Evolutionary conservation across 2,888 invertebrate genomes (phyloP).

Genomic region (Drosophila neonasuta): DNA sequence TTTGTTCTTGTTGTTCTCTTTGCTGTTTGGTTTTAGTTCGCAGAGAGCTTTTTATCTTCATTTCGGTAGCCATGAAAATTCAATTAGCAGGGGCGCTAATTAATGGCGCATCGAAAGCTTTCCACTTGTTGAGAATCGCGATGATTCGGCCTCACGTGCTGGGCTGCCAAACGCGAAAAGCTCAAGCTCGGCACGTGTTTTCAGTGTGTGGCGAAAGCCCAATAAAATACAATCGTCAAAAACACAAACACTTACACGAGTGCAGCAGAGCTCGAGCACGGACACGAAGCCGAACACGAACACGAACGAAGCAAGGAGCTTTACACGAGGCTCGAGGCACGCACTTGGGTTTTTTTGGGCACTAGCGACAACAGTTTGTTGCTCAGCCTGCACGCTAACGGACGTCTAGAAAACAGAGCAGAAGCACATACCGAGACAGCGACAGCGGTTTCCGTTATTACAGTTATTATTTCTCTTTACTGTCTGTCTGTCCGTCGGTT

Average conservation of each 20-base stretch:
- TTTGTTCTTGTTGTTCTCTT: neutral
- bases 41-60: constrained; percentile 32
- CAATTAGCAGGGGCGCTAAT: constrained; percentile 67
- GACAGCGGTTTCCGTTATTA: constrained; percentile 39
- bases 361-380: constrained; percentile 81
- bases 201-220: constrained; percentile 35
- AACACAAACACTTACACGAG: neutral
- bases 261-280: constrained; percentile 7
- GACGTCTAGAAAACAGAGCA: constrained; percentile 57
- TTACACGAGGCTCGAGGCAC: constrained; percentile 41
- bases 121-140: constrained; percentile 69
- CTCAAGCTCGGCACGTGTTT: constrained; percentile 52
- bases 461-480: constrained; percentile 29
- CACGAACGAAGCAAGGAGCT: constrained; percentile 21
- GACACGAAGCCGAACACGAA: constrained; percentile 7
- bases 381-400: constrained; percentile 78
- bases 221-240: constrained; percentile 3
- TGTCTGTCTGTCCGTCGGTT: constrained; percentile 14
- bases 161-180: constrained; percentile 31
- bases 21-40: neutral
- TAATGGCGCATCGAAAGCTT: constrained; percentile 68
- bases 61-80: constrained; percentile 63
- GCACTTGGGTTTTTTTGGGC: constrained; percentile 17
- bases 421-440: constrained; percentile 12
- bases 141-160: constrained; percentile 45